A percentile compares a stretch with the other conserved stretches of the same genome.
These are phyloP conservation scores for Pelecanoides urinatrix DNA, from an alignment of 2,113 vertebrate species.

Conservation along the genomic window DNA sequence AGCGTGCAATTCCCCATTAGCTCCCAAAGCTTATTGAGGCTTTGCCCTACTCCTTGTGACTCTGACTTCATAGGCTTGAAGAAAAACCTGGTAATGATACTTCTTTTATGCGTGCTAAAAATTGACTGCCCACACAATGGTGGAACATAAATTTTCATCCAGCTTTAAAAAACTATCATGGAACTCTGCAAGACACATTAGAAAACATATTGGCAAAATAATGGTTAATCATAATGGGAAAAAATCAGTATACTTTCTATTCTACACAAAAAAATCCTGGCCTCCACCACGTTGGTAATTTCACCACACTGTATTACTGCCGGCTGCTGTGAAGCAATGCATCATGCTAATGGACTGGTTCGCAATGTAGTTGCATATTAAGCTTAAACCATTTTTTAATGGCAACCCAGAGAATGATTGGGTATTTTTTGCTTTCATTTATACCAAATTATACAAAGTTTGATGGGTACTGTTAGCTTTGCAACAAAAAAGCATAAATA, in stretches of 20 bases:
- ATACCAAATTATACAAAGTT: neutral
- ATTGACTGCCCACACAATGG: neutral
- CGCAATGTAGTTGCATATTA: neutral
- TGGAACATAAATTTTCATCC: neutral
- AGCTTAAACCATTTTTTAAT: neutral
- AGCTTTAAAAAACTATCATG: neutral
- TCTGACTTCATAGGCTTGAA: neutral
- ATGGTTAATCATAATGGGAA: neutral
- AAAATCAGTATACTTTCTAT: neutral
- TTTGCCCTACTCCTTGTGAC: neutral
- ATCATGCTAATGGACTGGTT: neutral
- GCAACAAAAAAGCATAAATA: conserved; percentile 18
- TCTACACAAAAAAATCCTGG: neutral
- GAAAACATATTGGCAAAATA: neutral
- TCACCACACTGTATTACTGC: neutral
- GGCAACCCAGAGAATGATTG: neutral
- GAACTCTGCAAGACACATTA: neutral
- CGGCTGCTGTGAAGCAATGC: neutral
- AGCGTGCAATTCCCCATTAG: neutral
- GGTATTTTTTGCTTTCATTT: neutral
- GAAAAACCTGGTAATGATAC: neutral
- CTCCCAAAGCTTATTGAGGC: neutral
- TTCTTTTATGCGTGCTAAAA: neutral
- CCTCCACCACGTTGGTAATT: neutral
- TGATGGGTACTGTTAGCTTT: neutral